Base-by-base conservation (phyloP, 2,113 vertebrate species). In the Pelvicachromis taeniatus region DNA sequence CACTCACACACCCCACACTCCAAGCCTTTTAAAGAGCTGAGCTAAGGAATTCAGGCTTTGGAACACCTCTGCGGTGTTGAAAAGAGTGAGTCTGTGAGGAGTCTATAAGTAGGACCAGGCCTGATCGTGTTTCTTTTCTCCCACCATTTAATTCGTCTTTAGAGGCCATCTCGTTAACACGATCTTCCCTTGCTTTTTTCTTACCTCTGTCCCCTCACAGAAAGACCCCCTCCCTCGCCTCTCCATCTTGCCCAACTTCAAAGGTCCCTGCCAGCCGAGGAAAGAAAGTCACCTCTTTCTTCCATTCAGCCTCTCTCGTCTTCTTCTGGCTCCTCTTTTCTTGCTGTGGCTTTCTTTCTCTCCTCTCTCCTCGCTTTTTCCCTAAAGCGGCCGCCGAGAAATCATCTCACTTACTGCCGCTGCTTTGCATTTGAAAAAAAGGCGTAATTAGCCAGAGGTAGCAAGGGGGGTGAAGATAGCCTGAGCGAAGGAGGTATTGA, bases 161-260 rank as follows among this genome's bases (percentile, higher is more conserved):
- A 96, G 95, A 96, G 95, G 95, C 94, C 94, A 93, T 93, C 96
- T 96, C 95, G 95, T 96, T 96, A 96, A 96, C 95, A 96, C 94
- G 91, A 96, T 96, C 95, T 95, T 93, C 93, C 93, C 93, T 94
- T 79, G 86, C 91, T 92, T 95, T 94, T 86, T 91, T 88, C 83
- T 82, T 89, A 89, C 87, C 86, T 85, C 88, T 52, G 10, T 86
- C 86, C 77, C 56, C 88, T 80, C 81, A 35, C 85, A 81, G 79
- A 92, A 68, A 81, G 73, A 59, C 65, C 56, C 86, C 86, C 77
- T 26, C 40, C 70, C 77, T 75, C 54, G 16, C 17, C 77, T 68
- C 87, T 75, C 85, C 91, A 55, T 92, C 92, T 88, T 59, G 65
- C 83, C 83, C 88, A 58, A 95, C 95, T 95, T 96, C 95, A 96